phyloP scores from a whole-genome alignment of 2,113 vertebrate species.

The Sinocyclocheilus grahami region DNA sequence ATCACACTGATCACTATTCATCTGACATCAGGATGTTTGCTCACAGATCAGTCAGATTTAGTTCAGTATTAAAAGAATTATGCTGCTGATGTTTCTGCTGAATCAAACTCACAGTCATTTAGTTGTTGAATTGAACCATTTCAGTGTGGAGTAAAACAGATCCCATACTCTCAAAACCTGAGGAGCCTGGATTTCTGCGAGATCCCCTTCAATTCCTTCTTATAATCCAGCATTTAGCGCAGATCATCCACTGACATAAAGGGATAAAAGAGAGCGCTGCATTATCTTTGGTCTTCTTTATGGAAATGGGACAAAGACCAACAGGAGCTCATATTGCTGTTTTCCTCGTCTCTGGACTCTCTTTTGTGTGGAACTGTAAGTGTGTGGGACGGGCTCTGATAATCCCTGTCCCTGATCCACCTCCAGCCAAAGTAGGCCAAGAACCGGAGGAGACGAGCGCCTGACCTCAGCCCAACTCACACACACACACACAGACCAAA shows the following conservation, averaged over 20 bases:
- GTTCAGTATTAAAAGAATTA: not conserved
- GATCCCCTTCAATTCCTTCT: conserved; percentile 65
- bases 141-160: not conserved
- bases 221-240: conserved; percentile 66
- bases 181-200: conserved; percentile 12
- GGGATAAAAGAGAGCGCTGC: conserved; percentile 66
- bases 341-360: conserved; percentile 54
- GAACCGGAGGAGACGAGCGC: conserved; percentile 53
- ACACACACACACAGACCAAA: not conserved
- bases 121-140: not conserved
- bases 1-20: not conserved
- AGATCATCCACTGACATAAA: conserved; percentile 69
- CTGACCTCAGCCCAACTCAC: not conserved
- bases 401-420: conserved; percentile 80
- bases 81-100: not conserved
- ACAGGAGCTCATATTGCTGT: conserved; percentile 67
- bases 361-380: conserved; percentile 75
- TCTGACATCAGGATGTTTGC: too few relatives aligned
- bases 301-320: conserved; percentile 43
- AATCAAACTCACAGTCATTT: not conserved
- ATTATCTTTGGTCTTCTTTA: conserved; percentile 51
- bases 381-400: conserved; percentile 75
- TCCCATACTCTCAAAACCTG: not conserved
- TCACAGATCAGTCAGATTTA: not conserved
- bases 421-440: conserved; percentile 77